Percentiles rank a stretch among this genome's conserved stretches.
Conservation (phyloP, 2,888 invertebrate species). For the Venusia cambrica region DNA sequence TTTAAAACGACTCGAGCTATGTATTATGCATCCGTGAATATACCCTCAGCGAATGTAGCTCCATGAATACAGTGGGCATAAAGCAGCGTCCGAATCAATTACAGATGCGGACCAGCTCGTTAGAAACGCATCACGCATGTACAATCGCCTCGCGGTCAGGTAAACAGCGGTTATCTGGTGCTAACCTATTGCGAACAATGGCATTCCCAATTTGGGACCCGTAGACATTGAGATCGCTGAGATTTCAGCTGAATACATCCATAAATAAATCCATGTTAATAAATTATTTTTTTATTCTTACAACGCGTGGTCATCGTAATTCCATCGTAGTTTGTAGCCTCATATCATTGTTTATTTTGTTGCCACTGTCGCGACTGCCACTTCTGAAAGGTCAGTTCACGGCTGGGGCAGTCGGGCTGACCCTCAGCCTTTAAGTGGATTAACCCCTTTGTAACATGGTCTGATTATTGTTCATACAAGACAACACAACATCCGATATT, state of each 20-base stretch:
- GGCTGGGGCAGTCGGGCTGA: constrained; percentile 55
- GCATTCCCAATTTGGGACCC: constrained; percentile 67
- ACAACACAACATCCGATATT: constrained; percentile 36
- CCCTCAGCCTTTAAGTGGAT: constrained; percentile 66
- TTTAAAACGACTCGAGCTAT: constrained; percentile 59
- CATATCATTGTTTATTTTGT: constrained; percentile 38
- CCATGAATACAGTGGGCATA: constrained; percentile 75
- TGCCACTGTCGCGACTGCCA: too few species aligned
- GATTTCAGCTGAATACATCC: constrained; percentile 35
- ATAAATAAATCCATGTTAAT: constrained; percentile 31
- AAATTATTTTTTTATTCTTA: constrained; percentile 26
- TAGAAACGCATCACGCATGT: constrained; percentile 81
- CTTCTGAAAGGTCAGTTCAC: constrained; percentile 65
- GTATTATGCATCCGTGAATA: constrained; percentile 80
- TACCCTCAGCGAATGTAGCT: constrained; percentile 72
- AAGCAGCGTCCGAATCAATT: constrained; percentile 77
- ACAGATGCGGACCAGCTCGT: constrained; percentile 68
- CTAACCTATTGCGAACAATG: constrained; percentile 72
- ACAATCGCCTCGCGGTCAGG: constrained; percentile 67
- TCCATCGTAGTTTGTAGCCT: constrained; percentile 5
- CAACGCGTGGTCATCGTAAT: too few species aligned
- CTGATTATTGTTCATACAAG: constrained; percentile 47
- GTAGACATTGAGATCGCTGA: constrained; percentile 46
- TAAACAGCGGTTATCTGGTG: constrained; percentile 73
- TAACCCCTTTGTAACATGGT: constrained; percentile 65